These are phyloP conservation scores for Ctenopoma kingsleyae DNA, from an alignment of 2,797 vertebrate genomes.

Conservation along the genomic window DNA sequence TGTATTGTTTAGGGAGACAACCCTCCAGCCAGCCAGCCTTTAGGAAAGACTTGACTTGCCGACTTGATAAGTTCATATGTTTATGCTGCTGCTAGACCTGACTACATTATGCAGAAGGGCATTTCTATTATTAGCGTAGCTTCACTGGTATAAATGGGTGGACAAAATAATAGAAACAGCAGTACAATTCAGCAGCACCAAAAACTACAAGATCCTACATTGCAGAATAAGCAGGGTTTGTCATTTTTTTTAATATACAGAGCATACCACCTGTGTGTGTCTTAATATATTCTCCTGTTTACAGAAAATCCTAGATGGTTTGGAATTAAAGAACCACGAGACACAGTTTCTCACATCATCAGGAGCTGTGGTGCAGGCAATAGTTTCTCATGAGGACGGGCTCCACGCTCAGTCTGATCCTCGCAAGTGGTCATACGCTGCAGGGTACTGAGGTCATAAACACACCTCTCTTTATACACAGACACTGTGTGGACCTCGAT, in stretches of 20 bases:
- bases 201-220: background rate
- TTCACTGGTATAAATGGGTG: too few relatives aligned
- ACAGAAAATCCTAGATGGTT: conserved; percentile 76
- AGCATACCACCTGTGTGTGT: background rate
- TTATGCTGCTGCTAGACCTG: too few relatives aligned
- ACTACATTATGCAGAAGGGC: too few relatives aligned
- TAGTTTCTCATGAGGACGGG: conserved; percentile 64
- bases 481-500: conserved; percentile 35
- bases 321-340: conserved; percentile 81
- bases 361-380: conserved; percentile 81
- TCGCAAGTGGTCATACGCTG: conserved; percentile 82
- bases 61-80: background rate
- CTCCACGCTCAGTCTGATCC: conserved; percentile 84
- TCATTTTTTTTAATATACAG: background rate
- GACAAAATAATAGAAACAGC: too few relatives aligned
- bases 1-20: conserved; percentile 14
- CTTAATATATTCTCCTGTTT: conserved; percentile 24
- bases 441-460: conserved; percentile 80
- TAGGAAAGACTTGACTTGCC: background rate
- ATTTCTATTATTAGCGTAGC: too few relatives aligned
- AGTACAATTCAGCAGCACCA: too few relatives aligned
- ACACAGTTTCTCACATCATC: conserved; percentile 40
- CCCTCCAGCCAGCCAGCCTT: conserved; percentile 38
- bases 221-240: background rate
- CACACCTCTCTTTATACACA: conserved; percentile 15